Percentiles rank a stretch among this genome's conserved stretches.
Conservation (phyloP, 2,888 invertebrate species). For the Yponomeuta plumbellus region DNA sequence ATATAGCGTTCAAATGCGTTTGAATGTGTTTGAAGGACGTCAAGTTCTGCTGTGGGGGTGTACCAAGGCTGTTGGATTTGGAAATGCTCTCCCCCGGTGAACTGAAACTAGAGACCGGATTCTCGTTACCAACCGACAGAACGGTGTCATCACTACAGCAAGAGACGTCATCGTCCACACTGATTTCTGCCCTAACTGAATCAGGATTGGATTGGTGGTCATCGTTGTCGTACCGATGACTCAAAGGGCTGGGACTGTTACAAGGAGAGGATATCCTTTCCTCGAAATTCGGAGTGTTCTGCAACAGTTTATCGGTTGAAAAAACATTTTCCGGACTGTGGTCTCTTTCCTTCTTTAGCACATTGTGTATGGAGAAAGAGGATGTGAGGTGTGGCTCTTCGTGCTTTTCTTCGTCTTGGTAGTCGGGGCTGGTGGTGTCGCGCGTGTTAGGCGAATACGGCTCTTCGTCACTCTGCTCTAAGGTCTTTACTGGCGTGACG, state of each 20-base stretch:
- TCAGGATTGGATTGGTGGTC: conserved; percentile 36
- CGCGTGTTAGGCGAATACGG: conserved; percentile 62
- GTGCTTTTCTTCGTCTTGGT: conserved; percentile 56
- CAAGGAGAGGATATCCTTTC: conserved; percentile 25
- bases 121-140: conserved; percentile 88
- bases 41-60: conserved; percentile 45
- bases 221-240: conserved; percentile 52
- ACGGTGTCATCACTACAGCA: conserved; percentile 88
- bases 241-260: conserved; percentile 22
- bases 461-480: conserved; percentile 68
- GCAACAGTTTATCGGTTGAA: conserved; percentile 65
- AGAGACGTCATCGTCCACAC: conserved; percentile 77
- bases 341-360: conserved; percentile 66
- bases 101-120: conserved; percentile 62
- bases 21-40: conserved; percentile 81
- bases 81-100: conserved; percentile 24
- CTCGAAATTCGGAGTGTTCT: conserved; percentile 63
- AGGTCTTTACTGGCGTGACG: conserved; percentile 61
- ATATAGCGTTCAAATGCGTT: conserved; percentile 81
- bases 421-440: conserved; percentile 61
- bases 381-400: conserved; percentile 55
- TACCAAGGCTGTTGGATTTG: conserved; percentile 34
- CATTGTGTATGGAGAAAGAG: conserved; percentile 70
- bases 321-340: conserved; percentile 69
- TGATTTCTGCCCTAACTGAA: conserved; percentile 51